Evolutionary conservation across 2,888 invertebrate genomes (phyloP), one percentile per base, ranked within the genome.

Genomic region (Nysson spinosus): DNA sequence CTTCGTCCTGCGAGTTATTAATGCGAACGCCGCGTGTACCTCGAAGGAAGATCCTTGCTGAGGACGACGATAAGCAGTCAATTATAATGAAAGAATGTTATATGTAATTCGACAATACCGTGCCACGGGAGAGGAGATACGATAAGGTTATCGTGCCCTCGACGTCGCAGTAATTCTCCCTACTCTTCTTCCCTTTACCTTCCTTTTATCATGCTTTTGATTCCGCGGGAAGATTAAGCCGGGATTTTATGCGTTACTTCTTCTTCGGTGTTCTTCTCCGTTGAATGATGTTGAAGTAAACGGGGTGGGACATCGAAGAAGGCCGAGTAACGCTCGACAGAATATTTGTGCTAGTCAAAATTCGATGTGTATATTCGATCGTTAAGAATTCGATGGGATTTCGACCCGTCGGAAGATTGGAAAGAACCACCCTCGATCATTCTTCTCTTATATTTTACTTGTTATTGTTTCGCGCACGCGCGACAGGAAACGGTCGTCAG

Each of bases 301-400:
- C n/a, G n/a, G n/a, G n/a, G n/a, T n/a, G n/a, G n/a, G n/a, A n/a
- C n/a, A n/a, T n/a, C n/a, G n/a, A n/a, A n/a, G n/a, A n/a, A n/a
- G n/a, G n/a, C n/a, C n/a, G n/a, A n/a, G n/a, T n/a, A n/a, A n/a
- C n/a, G n/a, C n/a, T n/a, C n/a, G n/a, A n/a, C n/a, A n/a, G n/a
- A n/a, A n/a, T n/a, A n/a, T 56, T 57, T 40, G 81, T 83, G 81
- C 85, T 85, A 84, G 85, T 85, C 85, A 85, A 85, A 86, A 86
- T 85, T 85, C 75, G 72, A 83, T 74, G 75, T 77, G 78, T 75
- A 71, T 37, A 54, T 55, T 62, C 40, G 66, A 47, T 42, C 58
- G 14, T 37, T 34, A 30, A 30, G 47, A 58, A 54, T 63, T 63
- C 51, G 58, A 49, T 32, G 43, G 37, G 22, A 54, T 55, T 22